A percentile compares a stretch with the other conserved stretches of the same genome.
These are phyloP conservation scores for Diplodus sargus DNA, from an alignment of 2,797 vertebrate genomes.

Conservation along the genomic window DNA sequence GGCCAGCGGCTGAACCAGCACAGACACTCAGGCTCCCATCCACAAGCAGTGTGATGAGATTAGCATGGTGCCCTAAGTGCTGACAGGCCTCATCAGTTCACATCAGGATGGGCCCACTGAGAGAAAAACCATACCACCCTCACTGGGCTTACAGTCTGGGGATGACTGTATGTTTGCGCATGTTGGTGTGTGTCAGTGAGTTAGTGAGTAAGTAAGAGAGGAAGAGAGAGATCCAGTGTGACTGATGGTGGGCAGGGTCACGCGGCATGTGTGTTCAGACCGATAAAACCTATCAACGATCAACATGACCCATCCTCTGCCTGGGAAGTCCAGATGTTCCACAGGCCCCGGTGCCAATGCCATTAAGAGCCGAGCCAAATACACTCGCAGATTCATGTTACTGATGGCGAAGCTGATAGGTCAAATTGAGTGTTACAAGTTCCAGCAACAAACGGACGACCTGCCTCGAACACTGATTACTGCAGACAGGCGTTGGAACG, in stretches of 20 bases:
- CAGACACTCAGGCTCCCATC: constrained; percentile 68
- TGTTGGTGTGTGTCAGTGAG: not conserved
- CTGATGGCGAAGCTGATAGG: constrained; percentile 75
- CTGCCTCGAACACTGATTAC: constrained; percentile 70
- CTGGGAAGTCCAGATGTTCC: constrained; percentile 81
- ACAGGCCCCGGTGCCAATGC: constrained; percentile 68
- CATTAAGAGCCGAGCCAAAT: constrained; percentile 77
- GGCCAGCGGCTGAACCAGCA: constrained; percentile 68
- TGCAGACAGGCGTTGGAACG: constrained; percentile 63
- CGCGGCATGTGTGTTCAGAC: constrained; percentile 49
- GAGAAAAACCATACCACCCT: constrained; percentile 69
- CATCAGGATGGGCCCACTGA: constrained; percentile 67
- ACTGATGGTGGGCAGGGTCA: constrained; percentile 30
- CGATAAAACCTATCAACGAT: constrained; percentile 66
- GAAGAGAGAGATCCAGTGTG: not conserved
- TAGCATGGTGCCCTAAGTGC: constrained; percentile 71
- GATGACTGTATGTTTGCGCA: not conserved
- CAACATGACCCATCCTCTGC: constrained; percentile 63
- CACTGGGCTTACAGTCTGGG: constrained; percentile 5
- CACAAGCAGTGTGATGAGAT: constrained; percentile 75
- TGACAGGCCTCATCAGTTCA: constrained; percentile 83
- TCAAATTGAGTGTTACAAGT: constrained; percentile 82
- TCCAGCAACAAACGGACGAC: constrained; percentile 69
- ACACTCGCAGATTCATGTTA: constrained; percentile 73
- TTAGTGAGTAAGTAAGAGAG: not conserved